These are phyloP conservation scores for Callorhinus ursinus DNA, from an alignment of 2,113 vertebrate species.

Conservation along the genomic window DNA sequence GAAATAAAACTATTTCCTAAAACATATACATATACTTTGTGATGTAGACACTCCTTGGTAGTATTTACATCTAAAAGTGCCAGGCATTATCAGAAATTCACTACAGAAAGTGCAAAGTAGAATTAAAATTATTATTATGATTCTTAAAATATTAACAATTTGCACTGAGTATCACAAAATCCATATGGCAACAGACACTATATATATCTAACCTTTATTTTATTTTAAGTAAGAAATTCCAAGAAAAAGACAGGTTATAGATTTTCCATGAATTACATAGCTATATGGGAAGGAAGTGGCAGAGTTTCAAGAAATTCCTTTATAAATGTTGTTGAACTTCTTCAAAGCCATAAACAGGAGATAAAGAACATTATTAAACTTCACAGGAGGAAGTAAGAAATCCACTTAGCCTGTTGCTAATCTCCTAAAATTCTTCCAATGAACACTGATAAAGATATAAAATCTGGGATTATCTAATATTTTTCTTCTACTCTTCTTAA, in stretches of 20 bases:
- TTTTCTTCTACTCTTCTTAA: conserved; percentile 66
- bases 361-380: conserved; percentile 79
- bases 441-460: conserved; percentile 74
- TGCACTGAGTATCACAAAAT: neutral
- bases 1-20: neutral
- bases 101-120: neutral
- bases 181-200: neutral
- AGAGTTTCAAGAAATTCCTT: conserved; percentile 53
- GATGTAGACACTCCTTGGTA: neutral
- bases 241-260: neutral
- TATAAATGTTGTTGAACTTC: conserved; percentile 63
- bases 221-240: neutral
- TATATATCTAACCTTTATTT: neutral
- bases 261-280: neutral
- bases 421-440: conserved; percentile 74
- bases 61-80: neutral
- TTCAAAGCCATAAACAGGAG: conserved; percentile 58
- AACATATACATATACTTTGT: neutral
- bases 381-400: conserved; percentile 78
- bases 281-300: neutral
- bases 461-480: conserved; percentile 75
- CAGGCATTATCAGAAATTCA: neutral
- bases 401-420: conserved; percentile 80
- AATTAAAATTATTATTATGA: neutral
- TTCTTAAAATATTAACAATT: neutral